Evolutionary conservation across 2,888 invertebrate genomes (phyloP), one percentile per base, ranked within the genome.

Genomic region (Andrena camellia): DNA sequence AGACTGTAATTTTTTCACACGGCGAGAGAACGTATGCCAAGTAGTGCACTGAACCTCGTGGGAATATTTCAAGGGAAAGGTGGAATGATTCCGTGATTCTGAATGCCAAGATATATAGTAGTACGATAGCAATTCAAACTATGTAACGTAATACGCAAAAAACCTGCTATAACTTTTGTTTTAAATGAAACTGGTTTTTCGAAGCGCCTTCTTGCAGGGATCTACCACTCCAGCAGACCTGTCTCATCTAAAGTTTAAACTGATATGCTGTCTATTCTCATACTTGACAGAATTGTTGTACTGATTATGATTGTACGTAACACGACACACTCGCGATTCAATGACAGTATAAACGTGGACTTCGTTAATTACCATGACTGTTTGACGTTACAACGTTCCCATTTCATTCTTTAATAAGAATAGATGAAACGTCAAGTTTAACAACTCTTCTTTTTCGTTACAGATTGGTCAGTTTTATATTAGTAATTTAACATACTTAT

Each of bases 41-140:
- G 57, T 70, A 52, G 78, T 73, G 64, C 71, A 74, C 83, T 72
- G 79, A 85, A 86, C 83, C 72, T 82, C 63, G 66, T 78, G 71
- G 33, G 80, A 77, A 78, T 54, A 78, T 88, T 87, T 89, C 87
- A 86, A 89, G 87, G 90, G 88, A 89, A 89, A 89, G 84, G 86
- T 87, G 70, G 83, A 78, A 86, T 82, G 76, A 75, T 79, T 70
- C 74, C 54, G 50, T 23, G 79, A 76, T 59, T 76, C 76, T 86
- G 86, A 87, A 88, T 89, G 89, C 82, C 89, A 87, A 88, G 83
- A 84, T 85, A 78, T 73, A 57, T 54, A 23, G 17, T 62, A 29
- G 35, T 67, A 50, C 13, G 17, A 62, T 69, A 64, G 26, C 50
- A 52, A 68, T 67, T 50, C 57, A 13, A 59, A n/a, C 8, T 29